Conservation (phyloP, 2,888 invertebrate species). For the Omphaloscelis lunosa region DNA sequence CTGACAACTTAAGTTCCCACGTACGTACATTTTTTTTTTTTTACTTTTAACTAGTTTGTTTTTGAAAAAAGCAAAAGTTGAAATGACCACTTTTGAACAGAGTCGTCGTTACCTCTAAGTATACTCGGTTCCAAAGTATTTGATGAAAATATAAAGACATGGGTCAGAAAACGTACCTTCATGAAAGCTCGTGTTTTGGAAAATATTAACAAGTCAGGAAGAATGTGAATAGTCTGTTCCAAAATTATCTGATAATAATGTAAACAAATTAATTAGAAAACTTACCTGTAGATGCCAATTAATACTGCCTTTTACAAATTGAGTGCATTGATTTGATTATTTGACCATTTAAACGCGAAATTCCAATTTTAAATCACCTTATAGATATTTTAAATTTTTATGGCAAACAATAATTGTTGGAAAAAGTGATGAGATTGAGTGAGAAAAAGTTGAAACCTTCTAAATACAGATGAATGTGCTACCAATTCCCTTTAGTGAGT, state of each 20-base stretch:
- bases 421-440: not conserved
- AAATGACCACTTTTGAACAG: not conserved
- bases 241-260: too few relatives aligned
- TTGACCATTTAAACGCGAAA: not conserved
- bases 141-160: not conserved
- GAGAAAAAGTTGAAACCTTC: not conserved
- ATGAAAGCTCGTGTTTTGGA: too few relatives aligned
- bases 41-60: not conserved
- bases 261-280: too few relatives aligned
- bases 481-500: too few relatives aligned
- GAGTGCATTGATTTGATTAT: not conserved
- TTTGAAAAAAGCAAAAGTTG: not conserved
- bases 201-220: too few relatives aligned
- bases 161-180: not conserved
- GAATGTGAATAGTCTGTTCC: too few relatives aligned
- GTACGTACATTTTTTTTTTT: not conserved
- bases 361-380: too few relatives aligned
- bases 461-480: not conserved
- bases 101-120: not conserved
- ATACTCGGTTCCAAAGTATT: not conserved
- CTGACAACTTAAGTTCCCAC: not conserved
- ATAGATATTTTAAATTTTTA: not conserved
- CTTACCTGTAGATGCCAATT: not conserved
- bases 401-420: not conserved
- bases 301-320: too few relatives aligned